Evolutionary conservation across 2,888 invertebrate species (phyloP), one percentile per base, ranked within the genome.

Genomic region (Drosophila mayaguana): DNA sequence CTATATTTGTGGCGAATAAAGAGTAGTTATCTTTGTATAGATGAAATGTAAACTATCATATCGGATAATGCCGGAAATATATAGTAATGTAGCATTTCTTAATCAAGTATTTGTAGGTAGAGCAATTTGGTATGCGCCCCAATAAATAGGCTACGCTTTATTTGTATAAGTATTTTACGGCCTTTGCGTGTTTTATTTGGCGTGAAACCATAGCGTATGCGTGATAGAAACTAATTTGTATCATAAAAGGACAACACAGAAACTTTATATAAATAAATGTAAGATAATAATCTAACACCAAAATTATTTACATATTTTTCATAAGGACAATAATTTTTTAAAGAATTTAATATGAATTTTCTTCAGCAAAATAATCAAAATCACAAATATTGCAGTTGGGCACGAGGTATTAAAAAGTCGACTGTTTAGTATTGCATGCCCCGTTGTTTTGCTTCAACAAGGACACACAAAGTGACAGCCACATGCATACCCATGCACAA

Each of bases 401-500:
- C 45, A 28, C 54, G 43, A 3, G 63, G 75, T 73, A 51, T 60
- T 2, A 4, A 1, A 14, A 40, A 54, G 64, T 63, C 63, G 56
- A 56, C 3, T 40, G 4, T 9, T 3, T 46, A 6, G 9, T 11
- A 16, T 9, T 42, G 22, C 22, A 59, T 48, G 32, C 40, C 45
- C 40, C 36, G 50, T 61, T 78, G 76, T 77, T 77, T 78, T 77
- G 79, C 71, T 75, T 69, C 73, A 73, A 66, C 83, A 85, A 85
- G 86, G 78, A 75, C 83, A 80, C 72, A 81, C 63, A 78, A 79
- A 66, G 72, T 75, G 65, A 75, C 80, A 65, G 76, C 38, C 46
- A 60, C 75, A 75, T 60, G 55, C 61, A 68, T 53, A 67, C 40
- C 20, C 61, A 38, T 38, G 45, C 55, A 65, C 75, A 60, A 53